Conservation (phyloP, 1,140 invertebrate species). For the Neomicropteryx cornuta region DNA sequence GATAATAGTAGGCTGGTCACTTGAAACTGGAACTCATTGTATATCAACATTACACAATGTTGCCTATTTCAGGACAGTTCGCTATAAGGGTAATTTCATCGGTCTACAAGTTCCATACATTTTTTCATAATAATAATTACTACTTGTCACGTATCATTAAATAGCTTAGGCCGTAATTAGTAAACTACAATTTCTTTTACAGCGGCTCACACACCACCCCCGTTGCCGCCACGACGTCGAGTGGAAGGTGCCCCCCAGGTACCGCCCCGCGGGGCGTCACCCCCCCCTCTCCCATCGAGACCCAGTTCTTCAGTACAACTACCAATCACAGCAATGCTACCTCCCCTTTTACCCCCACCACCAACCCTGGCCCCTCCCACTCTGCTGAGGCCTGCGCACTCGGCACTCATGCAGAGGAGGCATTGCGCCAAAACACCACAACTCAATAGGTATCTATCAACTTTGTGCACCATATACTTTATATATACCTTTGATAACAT, state of each 20-base stretch:
- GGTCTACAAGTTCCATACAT: slow-evolving; percentile 4
- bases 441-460: neutral
- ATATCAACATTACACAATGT: too few species aligned
- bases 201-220: slow-evolving; percentile 21
- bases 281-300: slow-evolving; percentile 16
- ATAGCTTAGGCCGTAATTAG: slow-evolving; percentile 13
- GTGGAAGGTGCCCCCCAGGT: slow-evolving; percentile 27
- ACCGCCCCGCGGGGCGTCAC: slow-evolving; percentile 17
- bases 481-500: too few species aligned
- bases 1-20: too few species aligned
- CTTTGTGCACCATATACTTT: neutral
- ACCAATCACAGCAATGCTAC: too few species aligned
- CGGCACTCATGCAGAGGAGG: slow-evolving; percentile 28
- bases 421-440: slow-evolving; percentile 23
- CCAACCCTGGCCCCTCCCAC: slow-evolving; percentile 22
- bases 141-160: neutral
- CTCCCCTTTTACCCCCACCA: slow-evolving; percentile 26
- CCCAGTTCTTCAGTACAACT: slow-evolving; percentile 9
- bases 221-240: slow-evolving; percentile 28
- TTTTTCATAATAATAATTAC: neutral
- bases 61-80: too few species aligned
- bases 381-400: slow-evolving; percentile 27
- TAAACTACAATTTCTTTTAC: slow-evolving; percentile 4
- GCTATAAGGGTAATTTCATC: too few species aligned
- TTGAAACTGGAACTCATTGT: too few species aligned